phyloP scores from a whole-genome alignment of 1,140 invertebrate species.

The Diorhabda carinulata region DNA sequence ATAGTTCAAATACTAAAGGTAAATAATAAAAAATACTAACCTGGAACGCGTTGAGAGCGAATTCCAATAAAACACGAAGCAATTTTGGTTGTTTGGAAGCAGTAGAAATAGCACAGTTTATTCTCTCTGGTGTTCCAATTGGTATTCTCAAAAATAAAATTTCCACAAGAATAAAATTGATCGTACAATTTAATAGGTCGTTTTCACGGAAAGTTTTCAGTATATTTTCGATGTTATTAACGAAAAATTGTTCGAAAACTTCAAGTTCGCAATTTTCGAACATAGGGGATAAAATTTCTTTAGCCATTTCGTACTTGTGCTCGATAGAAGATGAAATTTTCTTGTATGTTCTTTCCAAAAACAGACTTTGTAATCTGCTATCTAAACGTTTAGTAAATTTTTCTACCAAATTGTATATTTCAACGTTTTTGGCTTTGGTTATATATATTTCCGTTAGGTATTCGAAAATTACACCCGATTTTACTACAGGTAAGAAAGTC shows the following conservation, averaged over 20 bases:
- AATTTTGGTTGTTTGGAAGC: constrained; percentile 20
- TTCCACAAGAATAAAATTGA: constrained; percentile 31
- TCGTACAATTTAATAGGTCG: constrained; percentile 23
- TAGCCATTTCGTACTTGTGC: constrained; percentile 13
- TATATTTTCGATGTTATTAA: constrained; percentile 26
- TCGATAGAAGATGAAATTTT: constrained; percentile 4
- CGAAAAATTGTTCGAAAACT: constrained; percentile 29
- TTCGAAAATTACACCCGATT: constrained; percentile 24
- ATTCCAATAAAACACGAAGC: constrained; percentile 18
- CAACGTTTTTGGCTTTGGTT: constrained; percentile 4
- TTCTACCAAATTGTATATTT: constrained; percentile 17
- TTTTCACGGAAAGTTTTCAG: constrained; percentile 16
- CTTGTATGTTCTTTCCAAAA: constrained; percentile 13
- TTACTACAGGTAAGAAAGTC: constrained; percentile 14
- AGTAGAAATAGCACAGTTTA: constrained; percentile 7
- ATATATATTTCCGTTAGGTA: constrained; percentile 25
- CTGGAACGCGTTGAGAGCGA: constrained; percentile 27
- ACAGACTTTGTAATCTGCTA: constrained; percentile 9
- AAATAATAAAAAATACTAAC: not conserved
- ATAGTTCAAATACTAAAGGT: too few relatives aligned
- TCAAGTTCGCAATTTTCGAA: constrained; percentile 25
- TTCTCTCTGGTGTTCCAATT: constrained; percentile 18
- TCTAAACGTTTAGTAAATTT: constrained; percentile 19
- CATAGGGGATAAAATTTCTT: constrained; percentile 20
- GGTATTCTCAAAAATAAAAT: constrained; percentile 35